Percentiles rank a stretch among this genome's conserved stretches.
phyloP scores from a whole-genome alignment of 2,797 vertebrate species.

The Pangasius mekongensis region DNA sequence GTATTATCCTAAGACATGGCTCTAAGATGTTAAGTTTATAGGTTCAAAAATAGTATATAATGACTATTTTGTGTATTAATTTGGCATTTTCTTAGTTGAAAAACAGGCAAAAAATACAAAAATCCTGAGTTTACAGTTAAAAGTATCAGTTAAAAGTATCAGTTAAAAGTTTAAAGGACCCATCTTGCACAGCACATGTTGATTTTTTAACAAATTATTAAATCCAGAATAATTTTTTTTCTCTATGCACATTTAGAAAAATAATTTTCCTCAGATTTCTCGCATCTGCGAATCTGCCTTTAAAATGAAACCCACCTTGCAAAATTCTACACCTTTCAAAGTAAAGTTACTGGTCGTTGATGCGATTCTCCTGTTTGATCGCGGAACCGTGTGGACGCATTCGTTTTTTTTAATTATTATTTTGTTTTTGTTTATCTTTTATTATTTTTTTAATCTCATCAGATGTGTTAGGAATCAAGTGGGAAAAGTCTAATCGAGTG shows the following conservation, averaged over 20 bases:
- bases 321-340: slow-evolving; percentile 1
- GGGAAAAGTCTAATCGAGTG: slow-evolving; percentile 71
- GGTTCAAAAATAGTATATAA: not conserved
- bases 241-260: not conserved
- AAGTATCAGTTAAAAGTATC: not conserved
- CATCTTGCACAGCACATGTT: slow-evolving; percentile 33
- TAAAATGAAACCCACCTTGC: slow-evolving; percentile 50
- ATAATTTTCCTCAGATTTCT: slow-evolving; percentile 38
- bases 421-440: slow-evolving; percentile 69
- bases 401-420: slow-evolving; percentile 74
- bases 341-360: not conserved
- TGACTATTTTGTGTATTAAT: not conserved
- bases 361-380: slow-evolving; percentile 24
- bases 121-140: not conserved
- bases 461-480: slow-evolving; percentile 45
- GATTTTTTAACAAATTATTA: not conserved
- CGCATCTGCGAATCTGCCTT: slow-evolving; percentile 26
- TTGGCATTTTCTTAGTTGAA: not conserved
- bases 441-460: slow-evolving; percentile 11
- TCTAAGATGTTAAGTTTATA: not conserved
- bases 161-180: too few species aligned
- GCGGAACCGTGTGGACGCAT: slow-evolving; percentile 71
- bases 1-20: too few species aligned
- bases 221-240: not conserved
- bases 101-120: not conserved